Percentiles rank a stretch among this genome's conserved stretches.
Conservation (phyloP, 2,888 invertebrate genomes). For the Agapostemon virescens region DNA sequence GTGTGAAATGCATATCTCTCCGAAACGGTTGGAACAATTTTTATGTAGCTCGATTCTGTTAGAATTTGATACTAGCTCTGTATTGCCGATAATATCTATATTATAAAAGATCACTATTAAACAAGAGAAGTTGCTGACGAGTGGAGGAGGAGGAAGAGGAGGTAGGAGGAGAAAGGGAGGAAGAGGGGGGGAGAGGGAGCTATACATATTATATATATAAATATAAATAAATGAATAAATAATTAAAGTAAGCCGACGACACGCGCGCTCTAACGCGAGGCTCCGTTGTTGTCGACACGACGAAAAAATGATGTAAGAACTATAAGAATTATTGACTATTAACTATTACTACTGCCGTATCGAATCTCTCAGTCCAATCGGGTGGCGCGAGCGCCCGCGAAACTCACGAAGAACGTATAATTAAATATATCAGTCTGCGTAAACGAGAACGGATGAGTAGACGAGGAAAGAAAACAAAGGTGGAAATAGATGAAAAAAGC, state of each 20-base stretch:
- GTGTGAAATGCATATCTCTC: slow-evolving; percentile 70
- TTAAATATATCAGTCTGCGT: slow-evolving; percentile 43
- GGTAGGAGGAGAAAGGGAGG: too few relatives aligned
- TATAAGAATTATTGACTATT: slow-evolving; percentile 36
- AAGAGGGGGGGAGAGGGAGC: slow-evolving; percentile 41
- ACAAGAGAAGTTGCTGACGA: slow-evolving; percentile 51
- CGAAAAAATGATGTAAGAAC: slow-evolving; percentile 45
- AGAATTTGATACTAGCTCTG: slow-evolving; percentile 69
- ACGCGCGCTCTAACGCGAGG: slow-evolving; percentile 42
- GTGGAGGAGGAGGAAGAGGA: slow-evolving; percentile 29
- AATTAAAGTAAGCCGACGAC: slow-evolving; percentile 51
- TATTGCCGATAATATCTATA: slow-evolving; percentile 64
- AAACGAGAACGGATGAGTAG: slow-evolving; percentile 11
- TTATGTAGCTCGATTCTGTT: slow-evolving; percentile 67
- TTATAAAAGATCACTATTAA: slow-evolving; percentile 55
- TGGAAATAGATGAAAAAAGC: slow-evolving; percentile 32
- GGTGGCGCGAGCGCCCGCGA: slow-evolving; percentile 36
- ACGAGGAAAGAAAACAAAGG: slow-evolving; percentile 16
- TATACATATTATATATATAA: slow-evolving; percentile 60
- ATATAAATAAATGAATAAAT: slow-evolving; percentile 59
- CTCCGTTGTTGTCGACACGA: slow-evolving; percentile 45
- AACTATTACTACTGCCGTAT: slow-evolving; percentile 63
- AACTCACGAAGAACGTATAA: slow-evolving; percentile 40
- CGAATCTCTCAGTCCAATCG: slow-evolving; percentile 64
- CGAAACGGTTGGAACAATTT: slow-evolving; percentile 72